Base-by-base conservation (phyloP, 2,888 invertebrate species). In the Alcis repandata region DNA sequence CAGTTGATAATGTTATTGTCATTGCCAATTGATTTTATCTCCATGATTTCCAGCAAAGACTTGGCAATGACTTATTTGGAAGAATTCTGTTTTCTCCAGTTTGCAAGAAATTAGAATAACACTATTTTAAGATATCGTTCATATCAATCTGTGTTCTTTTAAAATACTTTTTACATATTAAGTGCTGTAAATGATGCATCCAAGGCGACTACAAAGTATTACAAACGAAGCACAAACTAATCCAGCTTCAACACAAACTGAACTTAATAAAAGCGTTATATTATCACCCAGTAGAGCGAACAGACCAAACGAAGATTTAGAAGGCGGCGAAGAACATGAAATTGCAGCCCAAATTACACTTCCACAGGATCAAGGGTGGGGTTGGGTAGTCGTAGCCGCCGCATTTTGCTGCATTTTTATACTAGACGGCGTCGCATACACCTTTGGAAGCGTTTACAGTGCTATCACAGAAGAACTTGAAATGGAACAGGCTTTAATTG, bases 241-340 rank as follows among this genome's bases (percentile, higher is more conserved):
- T 6, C 27, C 27, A 27, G 6, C 27, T 27, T 45, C 45, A 54
- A 9, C 46, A 0, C 36, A 51, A 45, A 22, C 2, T 27, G 58
- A 48, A 15, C 17, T 40, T 9, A 57, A 43, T 52, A 86, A 79
- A 75, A 88, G 79, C 71, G 78, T 82, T 64, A 59, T 86, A 40
- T 67, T 85, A 20, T 71, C 85, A 68, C 87, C 89, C 58, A 89
- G 86, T 69, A 82, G 82, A 79, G 67, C 84, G 22, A 71, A 82
- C 33, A 79, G 70, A 41, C 82, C 80, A 1, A 11, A 54, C 63
- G 80, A 80, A 67, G 77, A 84, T 62, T 46, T 81, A 36, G 85
- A 87, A 79, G 90, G 87, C 79, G 90, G 84, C 32, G 90, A 91
- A 80, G 90, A 91, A 82, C 88, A 87, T 59, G 92, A 92, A 82